Percentiles rank a stretch among this genome's conserved stretches.
phyloP scores from a whole-genome alignment of 2,888 invertebrate species.

The Nycteola revayana region DNA sequence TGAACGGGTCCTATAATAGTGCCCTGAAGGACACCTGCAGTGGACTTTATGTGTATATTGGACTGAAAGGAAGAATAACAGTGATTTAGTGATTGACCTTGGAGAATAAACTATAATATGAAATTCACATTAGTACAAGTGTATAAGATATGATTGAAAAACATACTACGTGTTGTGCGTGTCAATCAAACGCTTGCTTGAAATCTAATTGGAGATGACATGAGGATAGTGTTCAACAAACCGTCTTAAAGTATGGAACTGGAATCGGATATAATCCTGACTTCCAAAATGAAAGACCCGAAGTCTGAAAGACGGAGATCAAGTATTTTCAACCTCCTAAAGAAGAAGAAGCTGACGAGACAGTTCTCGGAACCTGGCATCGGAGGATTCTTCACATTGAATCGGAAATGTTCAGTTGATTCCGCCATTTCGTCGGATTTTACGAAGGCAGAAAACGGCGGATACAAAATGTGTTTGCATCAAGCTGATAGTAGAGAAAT shows the following conservation, averaged over 20 bases:
- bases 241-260: slow-evolving; percentile 42
- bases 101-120: too few relatives aligned
- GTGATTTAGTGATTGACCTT: neutral
- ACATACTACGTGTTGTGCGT: too few relatives aligned
- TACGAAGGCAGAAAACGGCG: slow-evolving; percentile 39
- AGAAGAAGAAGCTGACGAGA: slow-evolving; percentile 59
- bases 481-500: slow-evolving; percentile 31
- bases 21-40: too few relatives aligned
- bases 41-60: neutral
- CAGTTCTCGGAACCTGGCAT: slow-evolving; percentile 59
- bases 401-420: slow-evolving; percentile 63
- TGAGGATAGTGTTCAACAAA: neutral
- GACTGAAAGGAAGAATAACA: neutral
- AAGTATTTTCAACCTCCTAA: slow-evolving; percentile 62
- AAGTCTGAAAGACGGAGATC: slow-evolving; percentile 57
- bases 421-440: slow-evolving; percentile 60
- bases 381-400: slow-evolving; percentile 27
- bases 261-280: slow-evolving; percentile 40
- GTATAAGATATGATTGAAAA: too few relatives aligned
- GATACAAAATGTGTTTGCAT: slow-evolving; percentile 36
- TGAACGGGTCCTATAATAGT: too few relatives aligned
- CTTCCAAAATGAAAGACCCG: slow-evolving; percentile 45
- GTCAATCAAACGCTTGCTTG: neutral
- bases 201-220: neutral
- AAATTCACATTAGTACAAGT: too few relatives aligned